phyloP scores from a whole-genome alignment of 1,140 invertebrate species.

The Laupala kohalensis region DNA sequence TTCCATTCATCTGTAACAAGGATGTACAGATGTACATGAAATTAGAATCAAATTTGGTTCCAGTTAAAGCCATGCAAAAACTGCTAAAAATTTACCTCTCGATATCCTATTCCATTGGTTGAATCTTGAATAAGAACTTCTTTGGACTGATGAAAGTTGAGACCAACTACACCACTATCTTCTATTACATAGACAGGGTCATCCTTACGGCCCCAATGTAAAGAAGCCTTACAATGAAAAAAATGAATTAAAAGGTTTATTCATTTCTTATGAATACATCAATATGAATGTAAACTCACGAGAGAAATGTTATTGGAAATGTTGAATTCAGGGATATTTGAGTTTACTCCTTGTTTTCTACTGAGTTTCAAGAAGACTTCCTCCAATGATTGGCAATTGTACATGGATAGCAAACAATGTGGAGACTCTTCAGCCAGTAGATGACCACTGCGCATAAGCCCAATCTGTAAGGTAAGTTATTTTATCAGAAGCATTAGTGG shows the following conservation, averaged over 20 bases:
- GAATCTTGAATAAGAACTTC: slow-evolving; percentile 66
- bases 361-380: slow-evolving; percentile 66
- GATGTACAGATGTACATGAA: no score
- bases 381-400: slow-evolving; percentile 72
- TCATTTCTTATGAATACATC: not conserved
- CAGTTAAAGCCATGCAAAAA: no score
- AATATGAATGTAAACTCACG: slow-evolving; percentile 24
- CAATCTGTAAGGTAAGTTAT: slow-evolving; percentile 50
- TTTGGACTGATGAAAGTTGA: slow-evolving; percentile 82
- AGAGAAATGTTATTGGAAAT: slow-evolving; percentile 65
- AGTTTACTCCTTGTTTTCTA: slow-evolving; percentile 25
- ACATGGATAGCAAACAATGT: slow-evolving; percentile 63
- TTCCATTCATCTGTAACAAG: slow-evolving; percentile 34
- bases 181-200: slow-evolving; percentile 69
- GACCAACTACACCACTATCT: slow-evolving; percentile 62
- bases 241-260: slow-evolving; percentile 5
- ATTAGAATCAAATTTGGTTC: no score
- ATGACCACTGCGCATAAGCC: slow-evolving; percentile 83
- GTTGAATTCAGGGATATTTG: slow-evolving; percentile 30
- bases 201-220: slow-evolving; percentile 60
- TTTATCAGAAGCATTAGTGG: no score
- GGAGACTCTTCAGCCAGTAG: slow-evolving; percentile 87
- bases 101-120: slow-evolving; percentile 35
- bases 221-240: slow-evolving; percentile 38
- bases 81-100: slow-evolving; percentile 27